A percentile compares a stretch with the other conserved stretches of the same genome.
phyloP scores from a whole-genome alignment of 2,888 invertebrate genomes.

The Drosophila nr. perissopoda region DNA sequence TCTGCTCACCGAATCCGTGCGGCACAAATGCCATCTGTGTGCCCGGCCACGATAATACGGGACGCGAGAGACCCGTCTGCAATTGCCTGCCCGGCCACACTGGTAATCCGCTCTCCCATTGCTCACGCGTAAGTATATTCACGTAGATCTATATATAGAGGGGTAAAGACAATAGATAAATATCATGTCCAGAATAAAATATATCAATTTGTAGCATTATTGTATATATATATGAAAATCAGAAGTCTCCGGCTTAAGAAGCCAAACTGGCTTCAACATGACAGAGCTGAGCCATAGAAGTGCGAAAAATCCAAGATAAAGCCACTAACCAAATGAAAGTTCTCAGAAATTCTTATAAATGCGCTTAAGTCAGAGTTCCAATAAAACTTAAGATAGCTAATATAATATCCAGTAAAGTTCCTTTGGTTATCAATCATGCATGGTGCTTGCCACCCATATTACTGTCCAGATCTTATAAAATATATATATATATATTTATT shows the following conservation, averaged over 20 bases:
- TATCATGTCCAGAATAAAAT: background rate
- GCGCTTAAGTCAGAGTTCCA: background rate
- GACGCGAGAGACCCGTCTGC: conserved; percentile 93
- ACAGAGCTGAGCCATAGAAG: background rate
- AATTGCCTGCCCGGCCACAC: conserved; percentile 92
- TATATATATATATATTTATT: background rate
- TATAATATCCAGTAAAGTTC: background rate
- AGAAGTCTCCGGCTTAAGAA: background rate
- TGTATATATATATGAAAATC: background rate
- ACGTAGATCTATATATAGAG: background rate
- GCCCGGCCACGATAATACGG: conserved; percentile 93
- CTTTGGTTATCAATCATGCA: background rate
- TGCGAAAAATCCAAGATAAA: background rate
- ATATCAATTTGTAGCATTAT: background rate
- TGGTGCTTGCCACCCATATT: background rate
- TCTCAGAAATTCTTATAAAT: background rate
- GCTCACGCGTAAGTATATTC: conserved; percentile 86
- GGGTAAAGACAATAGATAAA: background rate
- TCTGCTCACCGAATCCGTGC: conserved; percentile 95
- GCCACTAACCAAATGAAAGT: background rate
- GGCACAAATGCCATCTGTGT: conserved; percentile 89
- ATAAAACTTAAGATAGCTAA: background rate
- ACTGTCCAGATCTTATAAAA: background rate
- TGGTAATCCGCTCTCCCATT: conserved; percentile 90
- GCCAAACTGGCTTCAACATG: background rate